Evolutionary conservation across 2,113 vertebrate genomes (phyloP).

Genomic region (Alces alces): DNA sequence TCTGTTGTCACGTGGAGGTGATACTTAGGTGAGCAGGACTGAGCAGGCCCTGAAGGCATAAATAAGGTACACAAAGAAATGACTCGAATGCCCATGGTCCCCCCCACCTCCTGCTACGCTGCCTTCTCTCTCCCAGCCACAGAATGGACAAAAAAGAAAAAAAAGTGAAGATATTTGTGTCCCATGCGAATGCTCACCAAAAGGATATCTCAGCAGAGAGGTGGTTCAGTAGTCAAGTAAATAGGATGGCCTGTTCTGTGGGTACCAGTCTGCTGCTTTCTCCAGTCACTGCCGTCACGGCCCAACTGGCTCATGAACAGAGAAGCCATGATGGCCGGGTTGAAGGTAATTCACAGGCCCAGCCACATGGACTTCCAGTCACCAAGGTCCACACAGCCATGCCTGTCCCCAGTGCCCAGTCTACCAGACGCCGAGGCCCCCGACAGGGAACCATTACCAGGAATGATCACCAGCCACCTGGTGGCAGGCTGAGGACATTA

Average conservation of each 20-base stretch:
- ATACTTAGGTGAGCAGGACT: background rate
- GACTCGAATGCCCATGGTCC: too few relatives aligned
- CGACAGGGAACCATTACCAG: accelerated
- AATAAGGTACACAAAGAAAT: background rate
- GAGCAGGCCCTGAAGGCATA: background rate
- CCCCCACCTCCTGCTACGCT: background rate
- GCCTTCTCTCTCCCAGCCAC: background rate
- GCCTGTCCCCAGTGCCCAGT: background rate
- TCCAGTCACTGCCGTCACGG: too few relatives aligned
- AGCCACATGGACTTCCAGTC: background rate
- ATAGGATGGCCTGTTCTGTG: background rate
- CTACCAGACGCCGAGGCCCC: background rate
- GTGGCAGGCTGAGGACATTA: background rate
- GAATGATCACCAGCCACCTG: background rate
- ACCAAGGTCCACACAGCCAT: background rate
- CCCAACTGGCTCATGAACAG: background rate
- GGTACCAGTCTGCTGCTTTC: background rate
- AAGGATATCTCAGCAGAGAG: background rate
- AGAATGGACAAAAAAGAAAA: background rate
- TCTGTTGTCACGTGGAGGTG: background rate
- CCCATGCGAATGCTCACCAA: background rate
- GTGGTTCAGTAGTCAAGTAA: background rate
- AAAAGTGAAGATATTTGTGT: background rate
- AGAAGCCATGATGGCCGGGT: too few relatives aligned
- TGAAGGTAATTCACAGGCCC: background rate